A percentile compares a stretch with the other conserved stretches of the same genome.
These are phyloP conservation scores for Troides oblongomaculatus DNA, from an alignment of 2,888 invertebrate species.

Conservation along the genomic window DNA sequence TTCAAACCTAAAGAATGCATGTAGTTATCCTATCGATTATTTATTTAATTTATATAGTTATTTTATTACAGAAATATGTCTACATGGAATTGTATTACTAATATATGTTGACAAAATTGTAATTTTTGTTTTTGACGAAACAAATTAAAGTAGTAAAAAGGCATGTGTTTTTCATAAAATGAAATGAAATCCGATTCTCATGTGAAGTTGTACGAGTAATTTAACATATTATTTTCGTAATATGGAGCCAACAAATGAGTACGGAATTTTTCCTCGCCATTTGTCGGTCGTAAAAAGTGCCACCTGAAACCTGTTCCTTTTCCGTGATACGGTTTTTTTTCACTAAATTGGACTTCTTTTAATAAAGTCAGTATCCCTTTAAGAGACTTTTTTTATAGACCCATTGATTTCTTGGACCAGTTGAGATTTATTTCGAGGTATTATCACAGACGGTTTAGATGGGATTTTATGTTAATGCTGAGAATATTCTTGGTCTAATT, in stretches of 20 bases:
- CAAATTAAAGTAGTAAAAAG: not conserved
- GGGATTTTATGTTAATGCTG: constrained; percentile 7
- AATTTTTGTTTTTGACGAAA: not conserved
- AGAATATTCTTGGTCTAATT: constrained; percentile 7
- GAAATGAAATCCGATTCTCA: not conserved
- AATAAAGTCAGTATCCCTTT: constrained; percentile 28
- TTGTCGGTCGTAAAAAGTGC: constrained; percentile 21
- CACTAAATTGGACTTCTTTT: constrained; percentile 20
- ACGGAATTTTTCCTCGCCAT: constrained; percentile 5
- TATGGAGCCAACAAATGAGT: not conserved
- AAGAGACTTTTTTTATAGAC: constrained; percentile 23
- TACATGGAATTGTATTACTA: not conserved
- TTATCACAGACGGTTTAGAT: constrained; percentile 15
- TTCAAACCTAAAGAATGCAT: constrained; percentile 20
- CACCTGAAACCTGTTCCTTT: constrained; percentile 20
- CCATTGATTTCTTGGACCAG: constrained; percentile 20
- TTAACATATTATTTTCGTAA: not conserved
- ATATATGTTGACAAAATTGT: not conserved
- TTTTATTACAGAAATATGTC: not conserved
- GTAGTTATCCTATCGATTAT: constrained; percentile 20
- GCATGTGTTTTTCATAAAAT: not conserved
- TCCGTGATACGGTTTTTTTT: constrained; percentile 23
- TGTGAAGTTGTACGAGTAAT: not conserved
- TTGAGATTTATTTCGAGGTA: constrained; percentile 14
- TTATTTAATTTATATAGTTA: constrained; percentile 6